A percentile compares a stretch with the other conserved stretches of the same genome.
Conservation (phyloP, 1,140 invertebrate species). For the Calephelis nemesis region DNA sequence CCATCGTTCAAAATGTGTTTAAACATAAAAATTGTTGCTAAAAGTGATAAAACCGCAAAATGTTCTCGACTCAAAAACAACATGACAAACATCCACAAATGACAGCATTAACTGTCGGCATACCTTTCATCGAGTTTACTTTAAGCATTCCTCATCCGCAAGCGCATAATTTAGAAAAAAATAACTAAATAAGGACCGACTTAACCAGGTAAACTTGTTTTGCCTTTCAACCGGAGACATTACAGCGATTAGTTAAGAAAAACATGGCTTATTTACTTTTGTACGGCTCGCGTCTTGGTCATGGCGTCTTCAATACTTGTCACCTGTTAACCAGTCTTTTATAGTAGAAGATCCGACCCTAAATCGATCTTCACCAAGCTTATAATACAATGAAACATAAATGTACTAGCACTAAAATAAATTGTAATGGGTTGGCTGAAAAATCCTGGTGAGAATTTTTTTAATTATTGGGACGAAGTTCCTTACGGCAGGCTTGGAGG, state of each 20-base stretch:
- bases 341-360: no score
- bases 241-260: conserved; percentile 35
- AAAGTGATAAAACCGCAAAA: background rate
- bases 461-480: no score
- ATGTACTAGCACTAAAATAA: no score
- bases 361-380: no score
- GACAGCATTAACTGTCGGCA: conserved; percentile 8
- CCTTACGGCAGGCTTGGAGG: no score
- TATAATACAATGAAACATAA: no score
- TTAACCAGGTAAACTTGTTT: conserved; percentile 32
- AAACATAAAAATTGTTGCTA: background rate
- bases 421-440: no score
- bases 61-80: background rate
- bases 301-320: no score
- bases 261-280: conserved; percentile 43
- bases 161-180: conserved; percentile 35
- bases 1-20: no score
- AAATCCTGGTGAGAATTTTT: no score
- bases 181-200: conserved; percentile 35
- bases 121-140: conserved; percentile 27
- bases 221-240: conserved; percentile 23
- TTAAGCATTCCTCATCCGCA: conserved; percentile 29
- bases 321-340: no score
- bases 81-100: conserved; percentile 3
- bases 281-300: background rate